Percentiles rank a stretch among this genome's conserved stretches.
Conservation (phyloP, 2,797 vertebrate species). For the Gorsachius magnificus region DNA sequence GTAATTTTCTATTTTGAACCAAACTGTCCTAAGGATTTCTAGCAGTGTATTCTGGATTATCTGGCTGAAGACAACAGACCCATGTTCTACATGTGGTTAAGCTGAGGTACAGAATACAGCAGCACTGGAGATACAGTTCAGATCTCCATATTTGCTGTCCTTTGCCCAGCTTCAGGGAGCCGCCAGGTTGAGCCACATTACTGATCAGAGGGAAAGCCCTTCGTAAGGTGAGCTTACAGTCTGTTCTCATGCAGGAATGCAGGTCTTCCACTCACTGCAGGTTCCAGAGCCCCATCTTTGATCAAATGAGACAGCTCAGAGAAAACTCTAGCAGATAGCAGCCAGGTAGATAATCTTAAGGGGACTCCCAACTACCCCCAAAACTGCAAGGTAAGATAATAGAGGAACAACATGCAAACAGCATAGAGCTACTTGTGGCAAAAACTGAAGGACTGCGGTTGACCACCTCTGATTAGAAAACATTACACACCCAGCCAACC, state of each 20-base stretch:
- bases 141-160: background rate
- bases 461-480: background rate
- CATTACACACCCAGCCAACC: background rate
- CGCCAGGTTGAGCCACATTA: background rate
- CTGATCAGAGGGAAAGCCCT: background rate
- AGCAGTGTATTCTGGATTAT: background rate
- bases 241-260: rapidly evolving
- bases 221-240: background rate
- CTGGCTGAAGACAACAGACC: background rate
- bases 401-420: background rate
- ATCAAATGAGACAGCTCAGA: background rate
- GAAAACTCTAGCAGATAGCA: background rate
- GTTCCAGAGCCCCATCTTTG: background rate
- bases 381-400: background rate
- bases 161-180: background rate
- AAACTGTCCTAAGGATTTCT: background rate
- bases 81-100: rapidly evolving
- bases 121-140: background rate
- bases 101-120: background rate
- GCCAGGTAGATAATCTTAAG: background rate
- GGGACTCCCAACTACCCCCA: background rate
- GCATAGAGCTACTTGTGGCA: background rate
- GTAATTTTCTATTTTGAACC: background rate
- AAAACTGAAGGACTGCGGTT: background rate
- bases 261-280: background rate